Percentiles rank a stretch among this genome's conserved stretches.
These are phyloP conservation scores for zebrafish (Danio rerio) DNA, from an alignment of 2,113 vertebrate genomes.

Conservation along the genomic window GRCz12tu NC_133180.1:1959001-1959500, in stretches of 20 bases:
- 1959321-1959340: slow-evolving; percentile 19
- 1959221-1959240: slow-evolving; percentile 44
- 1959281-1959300: slow-evolving; percentile 48
- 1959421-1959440: neutral
- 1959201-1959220: neutral
- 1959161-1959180: too few relatives aligned
- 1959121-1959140: too few relatives aligned
- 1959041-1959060: too few relatives aligned
- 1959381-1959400: neutral
- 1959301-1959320: slow-evolving; percentile 39
- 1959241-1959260: slow-evolving; percentile 62
- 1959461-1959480: slow-evolving; percentile 42
- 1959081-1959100: too few relatives aligned
- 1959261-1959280: slow-evolving; percentile 69
- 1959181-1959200: too few relatives aligned
- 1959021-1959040: too few relatives aligned
- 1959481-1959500: slow-evolving; percentile 31
- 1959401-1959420: slow-evolving; percentile 22
- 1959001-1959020: too few relatives aligned
- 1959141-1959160: too few relatives aligned
- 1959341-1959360: slow-evolving; percentile 25
- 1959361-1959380: neutral
- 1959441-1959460: neutral
- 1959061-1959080: too few relatives aligned
- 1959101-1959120: too few relatives aligned